Base-by-base conservation (phyloP, 2,113 vertebrate species). In the Leptobrachium ailaonicum region DNA sequence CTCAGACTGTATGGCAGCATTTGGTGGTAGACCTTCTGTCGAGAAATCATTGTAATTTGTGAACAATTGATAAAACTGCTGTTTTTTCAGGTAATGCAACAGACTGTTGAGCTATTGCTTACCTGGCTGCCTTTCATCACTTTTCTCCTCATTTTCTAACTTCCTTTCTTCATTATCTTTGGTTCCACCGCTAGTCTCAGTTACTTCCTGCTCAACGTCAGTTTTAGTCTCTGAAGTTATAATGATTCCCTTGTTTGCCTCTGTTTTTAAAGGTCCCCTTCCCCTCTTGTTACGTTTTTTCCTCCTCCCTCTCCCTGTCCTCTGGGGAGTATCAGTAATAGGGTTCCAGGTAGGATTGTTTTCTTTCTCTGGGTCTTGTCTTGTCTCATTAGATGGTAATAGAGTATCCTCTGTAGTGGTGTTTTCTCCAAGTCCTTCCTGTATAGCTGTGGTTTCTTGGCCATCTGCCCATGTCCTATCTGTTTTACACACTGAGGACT, bases 211-310 rank as follows among this genome's bases (percentile, higher is more conserved):
- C 8, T 40, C 73, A 7, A 3, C 43, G 74, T 60, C 71, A 44
- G 66, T 47, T 62, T 81, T 81, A 6, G 42, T 11, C 53, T 81
- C 50, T 20, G 14, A 53, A n/a, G 45, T 6, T 14, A 62, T 81
- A 11, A 41, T 64, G 62, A 32, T 11, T 7, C 42, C 64, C 73
- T 81, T 81, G 20, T 42, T 75, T 60, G 63, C 69, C 6, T 81
- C 79, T 69, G 72, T 11, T 32, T 54, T 81, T 20, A 69, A n/a
- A 62, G 54, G 53, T 40, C 79, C 79, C 7, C 54, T 81, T 3
- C 72, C 79, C 13, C 71, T 74, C 43, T 81, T 81, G 64, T 81
- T 81, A n/a, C 79, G 74, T 45, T 81, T 81, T 75, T 81, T 81
- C 53, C 79, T 68, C 68, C 79, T 43, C 13, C 79, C 79, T 74